phyloP scores from a whole-genome alignment of 2,113 vertebrate genomes.

The Gnathonemus echidnorhynchus region DNA sequence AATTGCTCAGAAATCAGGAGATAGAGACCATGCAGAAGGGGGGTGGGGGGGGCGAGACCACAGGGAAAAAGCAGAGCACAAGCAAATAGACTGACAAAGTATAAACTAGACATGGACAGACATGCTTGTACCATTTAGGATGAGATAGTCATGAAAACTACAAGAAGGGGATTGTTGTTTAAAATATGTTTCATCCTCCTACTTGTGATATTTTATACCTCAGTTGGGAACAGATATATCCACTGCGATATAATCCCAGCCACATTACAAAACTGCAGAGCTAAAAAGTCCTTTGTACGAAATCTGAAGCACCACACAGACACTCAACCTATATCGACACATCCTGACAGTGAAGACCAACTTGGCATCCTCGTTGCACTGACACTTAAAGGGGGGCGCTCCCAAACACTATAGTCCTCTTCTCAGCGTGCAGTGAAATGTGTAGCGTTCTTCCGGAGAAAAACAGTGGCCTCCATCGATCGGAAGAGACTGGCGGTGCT shows the following conservation, averaged over 20 bases:
- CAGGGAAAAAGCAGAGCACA: not conserved
- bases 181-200: not conserved
- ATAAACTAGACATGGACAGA: not conserved
- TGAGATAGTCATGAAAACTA: not conserved
- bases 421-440: not conserved
- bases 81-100: not conserved
- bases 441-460: not conserved
- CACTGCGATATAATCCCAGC: not conserved
- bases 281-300: not conserved
- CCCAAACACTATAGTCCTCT: not conserved
- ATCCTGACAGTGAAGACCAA: not conserved
- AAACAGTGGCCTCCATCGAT: not conserved
- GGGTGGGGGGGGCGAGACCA: not conserved
- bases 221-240: not conserved
- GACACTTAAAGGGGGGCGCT: not conserved
- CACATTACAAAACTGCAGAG: not conserved
- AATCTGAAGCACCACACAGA: not conserved
- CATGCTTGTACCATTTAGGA: not conserved
- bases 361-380: not conserved
- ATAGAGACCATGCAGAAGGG: not conserved
- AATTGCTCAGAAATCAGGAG: not conserved
- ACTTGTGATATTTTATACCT: not conserved
- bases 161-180: not conserved
- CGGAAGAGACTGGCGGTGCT: not conserved
- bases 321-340: not conserved